These are phyloP conservation scores for Drosophila glabriapex DNA, from an alignment of 2,888 invertebrate genomes.

Conservation along the genomic window DNA sequence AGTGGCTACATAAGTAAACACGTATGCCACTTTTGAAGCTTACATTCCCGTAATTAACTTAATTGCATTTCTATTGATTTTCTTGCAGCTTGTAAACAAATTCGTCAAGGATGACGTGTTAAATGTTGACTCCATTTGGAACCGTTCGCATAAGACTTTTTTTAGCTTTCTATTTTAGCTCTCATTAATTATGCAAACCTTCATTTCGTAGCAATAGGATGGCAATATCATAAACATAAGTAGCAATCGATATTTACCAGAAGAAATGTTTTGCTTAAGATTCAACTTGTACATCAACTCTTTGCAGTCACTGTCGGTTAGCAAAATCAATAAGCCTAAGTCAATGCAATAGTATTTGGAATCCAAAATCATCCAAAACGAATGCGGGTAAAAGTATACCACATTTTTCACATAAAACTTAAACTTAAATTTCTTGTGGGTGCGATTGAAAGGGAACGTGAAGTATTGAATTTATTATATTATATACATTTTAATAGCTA, in stretches of 20 bases:
- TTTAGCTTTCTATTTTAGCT: background rate
- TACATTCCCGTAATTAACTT: constrained; percentile 65
- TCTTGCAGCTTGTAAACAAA: constrained; percentile 15
- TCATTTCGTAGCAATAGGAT: background rate
- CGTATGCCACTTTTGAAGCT: constrained; percentile 47
- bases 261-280: background rate
- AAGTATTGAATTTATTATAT: background rate
- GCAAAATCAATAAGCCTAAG: constrained; percentile 20
- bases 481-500: background rate
- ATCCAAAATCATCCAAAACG: background rate
- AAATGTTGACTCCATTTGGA: constrained; percentile 7
- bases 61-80: constrained; percentile 76
- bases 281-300: background rate
- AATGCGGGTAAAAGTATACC: constrained; percentile 10
- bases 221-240: background rate
- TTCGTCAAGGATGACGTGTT: constrained; percentile 21
- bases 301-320: constrained; percentile 4
- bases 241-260: background rate
- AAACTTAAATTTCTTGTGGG: background rate
- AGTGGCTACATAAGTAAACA: background rate
- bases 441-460: background rate
- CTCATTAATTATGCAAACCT: background rate
- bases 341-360: constrained; percentile 22
- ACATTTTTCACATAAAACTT: background rate
- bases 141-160: background rate